Conservation (phyloP, 2,888 invertebrate genomes). For the Pyrgus malvae region DNA sequence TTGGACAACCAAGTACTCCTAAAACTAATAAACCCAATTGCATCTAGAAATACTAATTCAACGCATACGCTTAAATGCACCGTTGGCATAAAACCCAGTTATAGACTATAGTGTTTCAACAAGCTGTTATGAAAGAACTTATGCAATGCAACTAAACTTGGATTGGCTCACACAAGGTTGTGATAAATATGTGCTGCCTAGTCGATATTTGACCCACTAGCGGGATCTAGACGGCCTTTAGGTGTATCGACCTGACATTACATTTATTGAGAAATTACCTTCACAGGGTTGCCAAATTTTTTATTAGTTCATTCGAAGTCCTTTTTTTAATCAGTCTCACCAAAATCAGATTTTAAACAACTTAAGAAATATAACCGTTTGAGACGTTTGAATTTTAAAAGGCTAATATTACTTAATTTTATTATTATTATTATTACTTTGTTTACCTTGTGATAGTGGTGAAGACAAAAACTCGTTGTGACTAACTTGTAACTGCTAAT, state of each 20-base stretch:
- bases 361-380: too few relatives aligned
- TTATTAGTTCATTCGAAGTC: too few relatives aligned
- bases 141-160: slow-evolving; percentile 60
- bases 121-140: slow-evolving; percentile 49
- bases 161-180: slow-evolving; percentile 50
- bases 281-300: slow-evolving; percentile 12
- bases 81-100: slow-evolving; percentile 36
- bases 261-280: slow-evolving; percentile 22
- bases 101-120: slow-evolving; percentile 45
- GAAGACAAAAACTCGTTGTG: too few relatives aligned
- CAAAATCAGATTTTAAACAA: too few relatives aligned
- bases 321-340: too few relatives aligned
- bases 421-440: too few relatives aligned
- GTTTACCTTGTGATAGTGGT: too few relatives aligned
- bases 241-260: slow-evolving; percentile 31
- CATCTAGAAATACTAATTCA: slow-evolving; percentile 4
- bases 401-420: too few relatives aligned
- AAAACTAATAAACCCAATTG: not conserved
- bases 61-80: slow-evolving; percentile 41
- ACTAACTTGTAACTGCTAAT: too few relatives aligned
- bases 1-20: too few relatives aligned
- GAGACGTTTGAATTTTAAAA: too few relatives aligned
- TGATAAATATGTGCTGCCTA: slow-evolving; percentile 50
- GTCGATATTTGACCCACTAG: slow-evolving; percentile 66
- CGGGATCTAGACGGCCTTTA: slow-evolving; percentile 43